Percentiles rank a stretch among this genome's conserved stretches.
phyloP scores from a whole-genome alignment of 2,797 vertebrate species.

The Sebastes itinus region DNA sequence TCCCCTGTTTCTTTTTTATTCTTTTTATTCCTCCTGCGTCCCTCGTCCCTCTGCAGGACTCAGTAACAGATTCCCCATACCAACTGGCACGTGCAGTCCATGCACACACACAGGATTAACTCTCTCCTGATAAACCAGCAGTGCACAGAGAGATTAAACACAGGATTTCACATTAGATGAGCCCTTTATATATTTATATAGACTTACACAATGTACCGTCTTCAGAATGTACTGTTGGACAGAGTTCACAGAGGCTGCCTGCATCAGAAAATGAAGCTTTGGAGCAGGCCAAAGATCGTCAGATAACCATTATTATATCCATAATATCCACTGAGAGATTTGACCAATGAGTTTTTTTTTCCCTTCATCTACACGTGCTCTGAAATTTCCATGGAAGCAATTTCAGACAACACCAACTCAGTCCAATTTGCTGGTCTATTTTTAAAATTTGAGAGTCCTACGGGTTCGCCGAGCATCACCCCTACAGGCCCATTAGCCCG shows the following conservation, averaged over 20 bases:
- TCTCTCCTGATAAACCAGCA: constrained; percentile 63
- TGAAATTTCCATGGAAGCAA: constrained; percentile 21
- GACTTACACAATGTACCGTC: constrained; percentile 35
- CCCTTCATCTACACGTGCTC: background rate
- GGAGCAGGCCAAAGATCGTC: background rate
- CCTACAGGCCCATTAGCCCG: constrained; percentile 35
- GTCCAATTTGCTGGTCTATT: constrained; percentile 58
- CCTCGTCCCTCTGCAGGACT: background rate
- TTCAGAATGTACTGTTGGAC: constrained; percentile 8
- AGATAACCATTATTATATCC: constrained; percentile 6
- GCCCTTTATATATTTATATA: constrained; percentile 59
- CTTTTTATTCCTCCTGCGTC: background rate
- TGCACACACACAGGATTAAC: constrained; percentile 62
- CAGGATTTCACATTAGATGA: constrained; percentile 64
- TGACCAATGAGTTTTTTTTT: background rate
- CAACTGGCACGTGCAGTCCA: background rate
- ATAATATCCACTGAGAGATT: constrained; percentile 8
- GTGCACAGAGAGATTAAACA: constrained; percentile 68
- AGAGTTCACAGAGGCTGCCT: constrained; percentile 13
- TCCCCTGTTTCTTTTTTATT: constrained; percentile 2
- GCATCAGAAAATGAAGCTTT: constrained; percentile 10
- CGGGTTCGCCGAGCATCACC: constrained; percentile 16
- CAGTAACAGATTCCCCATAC: background rate
- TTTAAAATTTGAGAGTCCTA: constrained; percentile 38
- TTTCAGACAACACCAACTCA: constrained; percentile 37